Evolutionary conservation across 2,888 invertebrate genomes (phyloP).

Genomic region (Cataglyphis rosenhaueri): DNA sequence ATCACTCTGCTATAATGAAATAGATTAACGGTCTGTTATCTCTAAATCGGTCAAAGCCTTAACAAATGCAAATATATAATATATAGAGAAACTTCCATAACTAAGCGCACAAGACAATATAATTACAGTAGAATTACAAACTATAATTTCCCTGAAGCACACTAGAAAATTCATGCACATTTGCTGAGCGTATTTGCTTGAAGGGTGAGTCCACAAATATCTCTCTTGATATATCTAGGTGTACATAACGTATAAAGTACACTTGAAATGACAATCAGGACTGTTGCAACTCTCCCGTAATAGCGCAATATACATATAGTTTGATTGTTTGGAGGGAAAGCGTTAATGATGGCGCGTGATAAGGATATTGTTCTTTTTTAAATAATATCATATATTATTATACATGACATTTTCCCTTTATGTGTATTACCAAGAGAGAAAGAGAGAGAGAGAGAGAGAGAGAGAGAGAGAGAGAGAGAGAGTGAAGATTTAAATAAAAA

Average conservation of each 20-base stretch:
- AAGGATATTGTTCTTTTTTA: not conserved
- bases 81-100: not conserved
- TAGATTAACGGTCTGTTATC: slow-evolving; percentile 1
- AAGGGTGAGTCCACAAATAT: slow-evolving; percentile 6
- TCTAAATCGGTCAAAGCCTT: not conserved
- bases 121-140: slow-evolving; percentile 23
- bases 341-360: slow-evolving; percentile 1
- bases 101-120: slow-evolving; percentile 15
- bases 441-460: too few relatives aligned
- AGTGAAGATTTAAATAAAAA: not conserved
- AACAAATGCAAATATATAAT: not conserved
- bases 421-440: not conserved
- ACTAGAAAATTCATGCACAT: slow-evolving; percentile 9
- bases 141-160: slow-evolving; percentile 5
- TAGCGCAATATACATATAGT: not conserved
- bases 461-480: not conserved
- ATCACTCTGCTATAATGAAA: not conserved
- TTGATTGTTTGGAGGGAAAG: slow-evolving; percentile 15
- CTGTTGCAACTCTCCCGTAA: not conserved
- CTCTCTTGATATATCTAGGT: not conserved
- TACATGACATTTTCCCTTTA: not conserved
- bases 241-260: not conserved
- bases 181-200: not conserved
- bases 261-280: not conserved
- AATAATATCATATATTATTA: not conserved